Evolutionary conservation across 92 coral and sea anemone genomes (phyloP), one percentile per base, ranked within the genome.

Genomic region (Zoanthus sansibaricus): DNA sequence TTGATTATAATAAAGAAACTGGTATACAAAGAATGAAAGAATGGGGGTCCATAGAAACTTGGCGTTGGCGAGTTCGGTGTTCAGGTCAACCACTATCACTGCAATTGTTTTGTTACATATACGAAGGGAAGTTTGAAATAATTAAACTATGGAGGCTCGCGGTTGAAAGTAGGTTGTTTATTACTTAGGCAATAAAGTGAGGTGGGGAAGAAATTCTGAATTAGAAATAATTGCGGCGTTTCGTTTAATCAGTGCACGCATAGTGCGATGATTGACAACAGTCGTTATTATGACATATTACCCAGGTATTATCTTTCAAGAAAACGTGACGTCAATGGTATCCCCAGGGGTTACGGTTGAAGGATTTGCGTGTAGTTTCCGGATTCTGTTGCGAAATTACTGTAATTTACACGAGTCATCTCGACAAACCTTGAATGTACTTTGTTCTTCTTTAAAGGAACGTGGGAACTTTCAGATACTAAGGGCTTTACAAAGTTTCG

Each of bases 301-400:
- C 79, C 62, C 79, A 16, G 79, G 33, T 31, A 48, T 69, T 69
- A 76, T 76, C 82, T 48, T 13, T 52, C 18, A 54, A 52, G 48
- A 46, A 11, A 9, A 58, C 21, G 45, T 76, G 82, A 76, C 82
- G 82, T 76, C 82, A 76, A 21, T 54, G 12, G 48, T 25, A 4
- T 76, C 49, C 67, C 82, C n/a, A 62, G 62, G 32, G 80, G 82
- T 46, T 51, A 14, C 47, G 7, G 61, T 32, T 46, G 33, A 46
- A 18, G 58, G 78, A 75, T 48, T 75, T 75, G 7, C 42, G 82
- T 58, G 10, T 20, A 21, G 68, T 76, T 76, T 76, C 82, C 66
- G 82, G 46, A 76, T 30, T 12, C 13, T 76, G 30, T 76, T 76
- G 82, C 62, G 82, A 76, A 76, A 76, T 16, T 54, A 13, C 82